Conservation (phyloP, 2,888 invertebrate species). For the Machimus rusticus region DNA sequence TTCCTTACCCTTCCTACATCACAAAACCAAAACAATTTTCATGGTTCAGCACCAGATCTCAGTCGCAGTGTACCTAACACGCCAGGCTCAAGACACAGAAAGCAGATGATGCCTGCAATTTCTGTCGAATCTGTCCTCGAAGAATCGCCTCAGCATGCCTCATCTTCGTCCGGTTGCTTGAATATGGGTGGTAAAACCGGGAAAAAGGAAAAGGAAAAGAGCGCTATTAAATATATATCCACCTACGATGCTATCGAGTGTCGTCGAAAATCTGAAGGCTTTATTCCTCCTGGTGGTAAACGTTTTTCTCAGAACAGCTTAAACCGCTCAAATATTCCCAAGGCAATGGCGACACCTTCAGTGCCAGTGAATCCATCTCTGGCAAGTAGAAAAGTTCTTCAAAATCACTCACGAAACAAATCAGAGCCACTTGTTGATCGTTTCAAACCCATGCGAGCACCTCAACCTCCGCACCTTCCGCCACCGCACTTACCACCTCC, state of each 20-base stretch:
- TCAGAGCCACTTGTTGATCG: conserved; percentile 41
- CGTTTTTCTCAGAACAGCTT: neutral
- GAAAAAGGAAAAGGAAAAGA: conserved; percentile 34
- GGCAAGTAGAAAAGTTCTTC: conserved; percentile 41
- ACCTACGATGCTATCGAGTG: conserved; percentile 33
- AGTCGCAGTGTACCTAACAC: conserved; percentile 61
- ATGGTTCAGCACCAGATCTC: conserved; percentile 61
- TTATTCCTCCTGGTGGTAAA: neutral
- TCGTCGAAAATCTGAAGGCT: conserved; percentile 47
- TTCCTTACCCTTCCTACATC: conserved; percentile 63
- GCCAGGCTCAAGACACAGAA: conserved; percentile 50
- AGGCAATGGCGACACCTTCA: neutral
- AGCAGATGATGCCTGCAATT: conserved; percentile 44
- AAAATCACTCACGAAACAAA: conserved; percentile 44
- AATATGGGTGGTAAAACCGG: conserved; percentile 12
- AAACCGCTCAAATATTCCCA: conserved; percentile 3
- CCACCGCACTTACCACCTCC: conserved; percentile 35
- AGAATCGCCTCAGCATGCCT: conserved; percentile 48
- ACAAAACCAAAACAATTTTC: conserved; percentile 53
- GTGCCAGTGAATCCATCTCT: conserved; percentile 54
- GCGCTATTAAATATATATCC: conserved; percentile 42
- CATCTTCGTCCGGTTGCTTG: conserved; percentile 33
- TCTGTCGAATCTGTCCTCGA: conserved; percentile 55
- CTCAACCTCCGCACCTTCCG: neutral
- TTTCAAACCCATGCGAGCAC: neutral